These are phyloP conservation scores for Eulacestoma nigropectus DNA, from an alignment of 2,113 vertebrate genomes.

Conservation along the genomic window DNA sequence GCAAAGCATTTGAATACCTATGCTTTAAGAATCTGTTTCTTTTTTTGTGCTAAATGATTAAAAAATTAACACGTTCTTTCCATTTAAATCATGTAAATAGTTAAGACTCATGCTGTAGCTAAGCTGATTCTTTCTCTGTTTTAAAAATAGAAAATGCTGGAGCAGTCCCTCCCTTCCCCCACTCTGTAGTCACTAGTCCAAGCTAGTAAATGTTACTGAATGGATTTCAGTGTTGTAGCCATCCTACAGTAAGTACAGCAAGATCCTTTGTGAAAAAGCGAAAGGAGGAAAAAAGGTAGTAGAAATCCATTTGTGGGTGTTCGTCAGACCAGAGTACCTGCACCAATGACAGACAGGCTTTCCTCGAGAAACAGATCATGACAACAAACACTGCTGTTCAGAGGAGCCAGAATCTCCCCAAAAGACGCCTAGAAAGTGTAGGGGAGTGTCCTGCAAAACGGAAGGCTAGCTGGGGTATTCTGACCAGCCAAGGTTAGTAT, in stretches of 20 bases:
- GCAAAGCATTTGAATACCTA: background rate
- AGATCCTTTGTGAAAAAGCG: conserved; percentile 12
- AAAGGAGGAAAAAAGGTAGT: conserved; percentile 8
- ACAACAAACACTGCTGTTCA: conserved; percentile 61
- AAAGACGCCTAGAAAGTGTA: conserved; percentile 65
- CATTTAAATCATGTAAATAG: conserved; percentile 49
- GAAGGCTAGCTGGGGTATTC: conserved; percentile 87
- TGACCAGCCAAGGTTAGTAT: conserved; percentile 95
- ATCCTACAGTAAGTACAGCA: conserved; percentile 48
- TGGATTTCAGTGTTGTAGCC: conserved; percentile 49
- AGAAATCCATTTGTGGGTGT: conserved; percentile 8
- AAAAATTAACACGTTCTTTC: conserved; percentile 11
- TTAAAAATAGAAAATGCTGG: conserved; percentile 92
- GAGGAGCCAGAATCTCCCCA: conserved; percentile 65
- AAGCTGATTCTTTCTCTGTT: conserved; percentile 76
- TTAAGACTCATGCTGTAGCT: conserved; percentile 59
- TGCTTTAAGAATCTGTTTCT: background rate
- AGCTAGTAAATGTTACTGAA: conserved; percentile 61
- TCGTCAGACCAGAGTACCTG: conserved; percentile 6
- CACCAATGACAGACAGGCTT: conserved; percentile 34
- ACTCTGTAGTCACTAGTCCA: conserved; percentile 60
- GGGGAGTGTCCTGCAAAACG: conserved; percentile 73
- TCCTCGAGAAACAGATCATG: conserved; percentile 67
- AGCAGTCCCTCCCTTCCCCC: conserved; percentile 74
- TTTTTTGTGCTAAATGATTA: background rate